These are phyloP conservation scores for Elephantulus edwardii DNA, from an alignment of 2,113 vertebrate species.

Conservation along the genomic window DNA sequence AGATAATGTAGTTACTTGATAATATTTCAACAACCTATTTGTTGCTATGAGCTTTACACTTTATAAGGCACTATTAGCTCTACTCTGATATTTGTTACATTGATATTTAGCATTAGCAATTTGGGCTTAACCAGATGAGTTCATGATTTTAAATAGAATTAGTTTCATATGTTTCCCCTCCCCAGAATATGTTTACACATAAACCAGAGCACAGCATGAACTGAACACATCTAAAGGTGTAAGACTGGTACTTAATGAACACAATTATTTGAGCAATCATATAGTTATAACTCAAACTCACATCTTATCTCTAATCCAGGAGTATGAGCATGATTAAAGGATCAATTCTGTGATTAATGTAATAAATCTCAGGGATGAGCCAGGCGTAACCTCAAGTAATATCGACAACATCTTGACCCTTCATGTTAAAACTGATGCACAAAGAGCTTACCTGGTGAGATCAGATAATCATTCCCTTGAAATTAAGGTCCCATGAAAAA, in stretches of 20 bases:
- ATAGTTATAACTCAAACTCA: not conserved
- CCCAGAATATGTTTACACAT: not conserved
- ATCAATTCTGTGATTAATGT: not conserved
- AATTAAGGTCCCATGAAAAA: not conserved
- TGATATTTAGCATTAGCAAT: not conserved
- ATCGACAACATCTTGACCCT: not conserved
- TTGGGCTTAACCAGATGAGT: not conserved
- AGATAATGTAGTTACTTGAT: not conserved
- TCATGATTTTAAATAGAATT: not conserved
- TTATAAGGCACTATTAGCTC: not conserved
- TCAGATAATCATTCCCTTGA: not conserved
- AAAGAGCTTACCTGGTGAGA: not conserved
- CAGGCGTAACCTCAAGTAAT: not conserved
- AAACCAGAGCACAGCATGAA: not conserved
- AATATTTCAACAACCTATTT: not conserved
- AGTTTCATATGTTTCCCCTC: not conserved
- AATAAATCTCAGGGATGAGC: not conserved
- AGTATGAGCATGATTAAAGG: not conserved
- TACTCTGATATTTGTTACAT: not conserved
- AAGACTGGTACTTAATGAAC: not conserved
- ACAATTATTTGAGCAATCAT: not conserved
- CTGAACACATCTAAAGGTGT: not conserved
- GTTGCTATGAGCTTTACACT: not conserved
- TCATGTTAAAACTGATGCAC: not conserved
- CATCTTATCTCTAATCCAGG: not conserved